Evolutionary conservation across 2,888 invertebrate species (phyloP).

Genomic region (Aleiodes leptofemur): DNA sequence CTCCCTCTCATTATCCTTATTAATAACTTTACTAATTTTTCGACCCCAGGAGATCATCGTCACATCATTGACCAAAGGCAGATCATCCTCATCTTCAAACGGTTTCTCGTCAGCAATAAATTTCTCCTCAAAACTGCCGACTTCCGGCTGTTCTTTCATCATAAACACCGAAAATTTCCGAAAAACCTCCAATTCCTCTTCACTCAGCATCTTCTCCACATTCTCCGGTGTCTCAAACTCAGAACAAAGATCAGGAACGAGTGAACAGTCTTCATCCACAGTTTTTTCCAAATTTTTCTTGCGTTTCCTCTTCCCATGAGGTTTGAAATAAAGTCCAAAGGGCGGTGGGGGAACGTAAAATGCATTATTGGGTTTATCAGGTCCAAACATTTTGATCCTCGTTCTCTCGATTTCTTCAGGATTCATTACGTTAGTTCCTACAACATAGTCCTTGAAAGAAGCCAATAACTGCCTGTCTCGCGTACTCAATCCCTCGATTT

Average conservation of each 20-base stretch:
- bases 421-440: not conserved
- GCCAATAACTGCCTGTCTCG: constrained; percentile 62
- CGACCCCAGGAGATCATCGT: not conserved
- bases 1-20: not conserved
- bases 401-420: constrained; percentile 51
- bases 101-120: not conserved
- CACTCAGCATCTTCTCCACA: constrained; percentile 53
- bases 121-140: not conserved
- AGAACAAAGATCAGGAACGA: constrained; percentile 36
- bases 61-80: not conserved
- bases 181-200: constrained; percentile 44
- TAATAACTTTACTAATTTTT: not conserved
- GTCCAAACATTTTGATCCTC: constrained; percentile 62
- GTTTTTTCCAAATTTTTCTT: constrained; percentile 36
- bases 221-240: constrained; percentile 53
- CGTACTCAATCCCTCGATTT: constrained; percentile 53
- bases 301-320: not conserved
- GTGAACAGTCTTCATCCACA: constrained; percentile 45
- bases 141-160: not conserved
- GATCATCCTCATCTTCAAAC: not conserved
- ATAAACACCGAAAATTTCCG: constrained; percentile 35
- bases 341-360: constrained; percentile 65
- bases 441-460: constrained; percentile 48
- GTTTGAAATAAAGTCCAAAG: constrained; percentile 50
- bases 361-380: constrained; percentile 3